These are phyloP conservation scores for Halictus ligatus DNA, from an alignment of 2,888 invertebrate species.

Conservation along the genomic window DNA sequence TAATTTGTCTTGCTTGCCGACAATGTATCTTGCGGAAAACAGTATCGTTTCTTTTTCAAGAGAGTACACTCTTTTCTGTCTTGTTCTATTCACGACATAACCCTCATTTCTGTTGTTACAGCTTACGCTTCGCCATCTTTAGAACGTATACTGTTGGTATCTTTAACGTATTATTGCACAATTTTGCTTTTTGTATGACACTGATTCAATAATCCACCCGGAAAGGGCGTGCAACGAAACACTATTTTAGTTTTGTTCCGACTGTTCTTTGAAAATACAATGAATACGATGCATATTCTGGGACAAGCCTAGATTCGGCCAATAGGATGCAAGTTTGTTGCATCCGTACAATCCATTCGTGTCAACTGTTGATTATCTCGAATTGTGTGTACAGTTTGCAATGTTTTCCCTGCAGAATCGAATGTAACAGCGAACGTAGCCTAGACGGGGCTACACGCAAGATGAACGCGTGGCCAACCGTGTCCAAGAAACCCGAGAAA, in stretches of 20 bases:
- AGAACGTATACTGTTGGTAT: conserved; percentile 5
- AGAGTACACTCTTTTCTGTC: neutral
- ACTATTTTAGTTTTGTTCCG: neutral
- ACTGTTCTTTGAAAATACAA: neutral
- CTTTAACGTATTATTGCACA: neutral
- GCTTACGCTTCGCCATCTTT: conserved; percentile 9
- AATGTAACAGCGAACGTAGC: neutral
- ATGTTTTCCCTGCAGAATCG: neutral
- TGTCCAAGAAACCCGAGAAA: neutral
- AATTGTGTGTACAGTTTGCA: neutral
- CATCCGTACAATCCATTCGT: neutral
- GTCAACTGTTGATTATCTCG: neutral
- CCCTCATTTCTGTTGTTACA: neutral
- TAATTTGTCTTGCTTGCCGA: neutral
- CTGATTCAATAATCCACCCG: neutral
- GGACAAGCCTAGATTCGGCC: neutral
- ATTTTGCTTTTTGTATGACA: conserved; percentile 8
- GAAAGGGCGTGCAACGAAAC: neutral
- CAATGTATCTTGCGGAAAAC: neutral
- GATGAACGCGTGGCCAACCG: neutral
- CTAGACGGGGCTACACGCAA: neutral
- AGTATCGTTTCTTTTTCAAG: neutral
- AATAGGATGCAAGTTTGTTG: neutral
- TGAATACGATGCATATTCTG: neutral
- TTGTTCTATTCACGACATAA: neutral